Conservation (phyloP, 2,113 vertebrate genomes). For the Thalassoma bifasciatum region DNA sequence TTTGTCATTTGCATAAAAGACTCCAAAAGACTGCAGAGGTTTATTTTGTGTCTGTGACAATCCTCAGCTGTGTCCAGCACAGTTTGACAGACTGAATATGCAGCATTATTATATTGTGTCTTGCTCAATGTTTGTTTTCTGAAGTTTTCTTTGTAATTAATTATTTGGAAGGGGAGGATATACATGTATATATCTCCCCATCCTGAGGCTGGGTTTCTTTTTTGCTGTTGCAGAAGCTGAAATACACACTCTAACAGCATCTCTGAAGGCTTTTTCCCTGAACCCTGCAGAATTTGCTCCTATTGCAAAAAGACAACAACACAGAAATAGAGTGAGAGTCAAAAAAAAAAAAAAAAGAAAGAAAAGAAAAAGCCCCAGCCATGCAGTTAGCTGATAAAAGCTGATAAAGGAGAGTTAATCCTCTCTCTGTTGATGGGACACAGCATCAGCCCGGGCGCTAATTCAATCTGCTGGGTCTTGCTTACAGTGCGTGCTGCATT, state of each 20-base stretch:
- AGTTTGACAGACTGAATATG: background rate
- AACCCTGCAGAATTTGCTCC: conserved; percentile 58
- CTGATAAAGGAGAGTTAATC: conserved; percentile 77
- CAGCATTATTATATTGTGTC: background rate
- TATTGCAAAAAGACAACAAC: conserved; percentile 64
- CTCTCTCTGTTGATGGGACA: conserved; percentile 54
- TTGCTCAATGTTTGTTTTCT: conserved; percentile 1
- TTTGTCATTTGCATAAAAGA: conserved; percentile 65
- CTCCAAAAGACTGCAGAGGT: conserved; percentile 69
- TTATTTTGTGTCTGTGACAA: conserved; percentile 28
- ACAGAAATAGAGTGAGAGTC: conserved; percentile 56
- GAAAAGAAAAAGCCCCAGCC: conserved; percentile 54
- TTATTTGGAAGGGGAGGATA: background rate
- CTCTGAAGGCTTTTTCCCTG: conserved; percentile 36
- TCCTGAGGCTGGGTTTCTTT: conserved; percentile 27
- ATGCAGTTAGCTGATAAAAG: conserved; percentile 66
- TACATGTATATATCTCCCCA: too few relatives aligned
- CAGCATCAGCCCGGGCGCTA: conserved; percentile 29
- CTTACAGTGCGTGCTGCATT: conserved; percentile 43
- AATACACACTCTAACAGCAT: conserved; percentile 2
- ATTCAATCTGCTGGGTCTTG: conserved; percentile 49
- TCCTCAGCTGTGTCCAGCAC: background rate
- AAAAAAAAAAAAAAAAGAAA: too few relatives aligned
- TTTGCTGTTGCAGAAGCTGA: conserved; percentile 23
- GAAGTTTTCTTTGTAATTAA: background rate